These are phyloP conservation scores for Caretta caretta DNA, from an alignment of 2,113 vertebrate genomes.

Conservation along the genomic window DNA sequence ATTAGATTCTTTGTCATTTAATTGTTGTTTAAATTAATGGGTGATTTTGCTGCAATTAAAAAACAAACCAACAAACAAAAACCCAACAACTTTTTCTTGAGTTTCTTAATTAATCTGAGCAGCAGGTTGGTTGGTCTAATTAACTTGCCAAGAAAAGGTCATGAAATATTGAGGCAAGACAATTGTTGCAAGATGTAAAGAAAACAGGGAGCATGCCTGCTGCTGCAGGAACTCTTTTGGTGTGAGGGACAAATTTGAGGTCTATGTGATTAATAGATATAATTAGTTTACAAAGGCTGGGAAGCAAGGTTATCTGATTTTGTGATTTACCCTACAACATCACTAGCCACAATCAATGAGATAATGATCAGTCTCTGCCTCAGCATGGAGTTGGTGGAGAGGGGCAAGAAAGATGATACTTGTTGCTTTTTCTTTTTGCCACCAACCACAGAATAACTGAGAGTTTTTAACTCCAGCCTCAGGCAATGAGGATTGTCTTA, in stretches of 20 bases:
- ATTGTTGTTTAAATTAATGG: neutral
- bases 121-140: constrained; percentile 11
- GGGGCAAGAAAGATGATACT: neutral
- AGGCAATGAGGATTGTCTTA: neutral
- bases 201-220: neutral
- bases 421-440: constrained; percentile 6
- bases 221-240: constrained; percentile 44
- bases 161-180: constrained; percentile 32
- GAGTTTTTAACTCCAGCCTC: constrained; percentile 5
- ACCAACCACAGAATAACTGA: neutral
- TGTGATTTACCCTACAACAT: constrained; percentile 56
- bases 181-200: constrained; percentile 16
- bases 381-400: neutral
- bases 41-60: neutral
- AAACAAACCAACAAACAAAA: neutral
- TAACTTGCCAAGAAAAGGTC: constrained; percentile 28
- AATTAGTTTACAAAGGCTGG: constrained; percentile 79
- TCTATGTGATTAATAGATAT: constrained; percentile 79
- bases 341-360: constrained; percentile 63
- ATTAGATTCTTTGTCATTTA: neutral
- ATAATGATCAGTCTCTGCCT: constrained; percentile 68
- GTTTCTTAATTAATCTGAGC: constrained; percentile 19
- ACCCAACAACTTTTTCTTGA: neutral
- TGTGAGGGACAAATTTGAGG: constrained; percentile 50
- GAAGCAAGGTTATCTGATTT: constrained; percentile 78